Evolutionary conservation across 2,113 vertebrate species (phyloP).

Genomic region (Coptodon rendalli): DNA sequence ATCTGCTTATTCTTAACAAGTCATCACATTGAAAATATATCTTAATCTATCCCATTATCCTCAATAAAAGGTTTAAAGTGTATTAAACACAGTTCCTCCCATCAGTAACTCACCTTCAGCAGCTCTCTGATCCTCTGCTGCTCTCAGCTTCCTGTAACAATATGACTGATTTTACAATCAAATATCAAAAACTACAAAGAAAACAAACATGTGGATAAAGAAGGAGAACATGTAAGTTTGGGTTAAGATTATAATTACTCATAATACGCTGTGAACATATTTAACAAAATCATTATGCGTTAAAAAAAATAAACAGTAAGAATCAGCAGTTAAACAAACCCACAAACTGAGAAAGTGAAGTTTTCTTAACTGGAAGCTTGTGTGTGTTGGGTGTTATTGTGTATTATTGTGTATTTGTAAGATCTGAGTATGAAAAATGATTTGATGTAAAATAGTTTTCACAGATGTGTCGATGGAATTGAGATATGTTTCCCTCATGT

Average conservation of each 20-base stretch:
- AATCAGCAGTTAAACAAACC: neutral
- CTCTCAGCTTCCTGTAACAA: neutral
- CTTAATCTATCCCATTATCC: neutral
- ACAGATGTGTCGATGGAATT: accelerated
- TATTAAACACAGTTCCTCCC: neutral
- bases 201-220: neutral
- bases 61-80: neutral
- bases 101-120: neutral
- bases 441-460: neutral
- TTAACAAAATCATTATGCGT: neutral
- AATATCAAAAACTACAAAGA: neutral
- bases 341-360: neutral
- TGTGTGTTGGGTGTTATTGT: accelerated
- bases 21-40: neutral
- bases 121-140: neutral
- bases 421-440: neutral
- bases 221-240: accelerated
- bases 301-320: neutral
- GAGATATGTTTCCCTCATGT: accelerated
- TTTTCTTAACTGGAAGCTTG: neutral
- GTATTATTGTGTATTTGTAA: neutral
- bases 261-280: accelerated
- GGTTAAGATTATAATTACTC: neutral
- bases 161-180: neutral
- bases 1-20: neutral